A percentile compares a stretch with the other conserved stretches of the same genome.
These are phyloP conservation scores for Entomobrya proxima DNA, from an alignment of 2,888 invertebrate genomes.

Conservation along the genomic window DNA sequence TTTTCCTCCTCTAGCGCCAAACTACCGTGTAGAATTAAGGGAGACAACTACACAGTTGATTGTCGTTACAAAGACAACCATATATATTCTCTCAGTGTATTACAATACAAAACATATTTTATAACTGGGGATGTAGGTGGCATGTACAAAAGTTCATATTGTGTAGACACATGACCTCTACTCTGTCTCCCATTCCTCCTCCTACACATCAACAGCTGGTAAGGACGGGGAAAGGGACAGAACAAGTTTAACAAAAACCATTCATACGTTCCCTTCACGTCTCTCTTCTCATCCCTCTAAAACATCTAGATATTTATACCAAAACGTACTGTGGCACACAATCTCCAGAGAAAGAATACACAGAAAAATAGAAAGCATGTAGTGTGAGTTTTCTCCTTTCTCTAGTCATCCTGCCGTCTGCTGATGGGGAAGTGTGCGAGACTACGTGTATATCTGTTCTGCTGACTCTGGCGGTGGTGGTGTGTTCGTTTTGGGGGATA, in stretches of 20 bases:
- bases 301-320: too few species aligned
- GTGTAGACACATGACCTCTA: not conserved
- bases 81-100: too few species aligned
- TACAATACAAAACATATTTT: too few species aligned
- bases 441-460: not conserved
- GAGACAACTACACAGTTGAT: not conserved
- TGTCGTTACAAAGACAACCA: too few species aligned
- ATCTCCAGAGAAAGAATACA: not conserved
- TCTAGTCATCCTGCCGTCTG: not conserved
- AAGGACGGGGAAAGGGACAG: not conserved
- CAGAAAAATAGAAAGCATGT: not conserved
- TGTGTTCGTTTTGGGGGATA: constrained; percentile 30
- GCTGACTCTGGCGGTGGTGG: not conserved
- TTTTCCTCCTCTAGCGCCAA: not conserved
- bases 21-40: not conserved
- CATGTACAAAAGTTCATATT: not conserved
- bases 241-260: constrained; percentile 10
- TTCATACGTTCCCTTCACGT: not conserved
- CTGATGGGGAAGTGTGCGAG: not conserved
- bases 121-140: not conserved
- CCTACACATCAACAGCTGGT: constrained; percentile 15
- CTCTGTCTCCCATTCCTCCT: constrained; percentile 12
- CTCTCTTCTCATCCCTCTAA: not conserved
- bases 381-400: not conserved
- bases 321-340: not conserved